Evolutionary conservation across 1,140 invertebrate species (phyloP), one percentile per base, ranked within the genome.

Genomic region (Bombyx mandarina): DNA sequence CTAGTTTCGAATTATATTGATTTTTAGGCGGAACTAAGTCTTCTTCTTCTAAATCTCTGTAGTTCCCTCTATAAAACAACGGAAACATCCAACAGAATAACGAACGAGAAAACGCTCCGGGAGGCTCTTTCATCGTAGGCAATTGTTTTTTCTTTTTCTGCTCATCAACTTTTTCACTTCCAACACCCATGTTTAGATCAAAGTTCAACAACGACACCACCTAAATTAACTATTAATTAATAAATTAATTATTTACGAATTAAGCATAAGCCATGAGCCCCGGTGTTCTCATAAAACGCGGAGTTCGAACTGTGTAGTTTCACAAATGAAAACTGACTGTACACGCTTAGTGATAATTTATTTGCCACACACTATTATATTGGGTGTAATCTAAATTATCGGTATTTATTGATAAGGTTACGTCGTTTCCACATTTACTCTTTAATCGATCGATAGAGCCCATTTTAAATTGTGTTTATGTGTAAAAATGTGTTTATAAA

Each of bases 1-100:
- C 75, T 22, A 49, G 47, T 67, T 90, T 88, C 4, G 91, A 91
- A 10, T 86, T 66, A 66, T 91, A 91, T 3, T 66, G 61, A 57
- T 88, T 83, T 44, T 90, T 88, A 3, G 92, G 88, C 53, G 89
- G 89, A 66, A 90, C 91, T 10, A 95, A 80, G 79, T 94, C 93
- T 46, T 89, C 80, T 46, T 91, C 79, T 67, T 92, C 91, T 43
- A 94, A 74, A 65, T 94, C 92, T 52, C 91, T 87, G 54, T 84
- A 82, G 60, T 89, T 90, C 8, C 92, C 93, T 48, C 89, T 74
- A 76, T 89, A 91, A 67, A 93, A 93, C 7, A 90, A 82, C 42
- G 90, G 90, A 46, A 93, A 75, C 45, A 90, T 88, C 91, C 92
- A 93, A 63, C 91, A 91, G 63, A 69, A 88, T 60, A 82, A 66